phyloP scores from a whole-genome alignment of 1,140 invertebrate species.

The Drosophila teissieri region DNA sequence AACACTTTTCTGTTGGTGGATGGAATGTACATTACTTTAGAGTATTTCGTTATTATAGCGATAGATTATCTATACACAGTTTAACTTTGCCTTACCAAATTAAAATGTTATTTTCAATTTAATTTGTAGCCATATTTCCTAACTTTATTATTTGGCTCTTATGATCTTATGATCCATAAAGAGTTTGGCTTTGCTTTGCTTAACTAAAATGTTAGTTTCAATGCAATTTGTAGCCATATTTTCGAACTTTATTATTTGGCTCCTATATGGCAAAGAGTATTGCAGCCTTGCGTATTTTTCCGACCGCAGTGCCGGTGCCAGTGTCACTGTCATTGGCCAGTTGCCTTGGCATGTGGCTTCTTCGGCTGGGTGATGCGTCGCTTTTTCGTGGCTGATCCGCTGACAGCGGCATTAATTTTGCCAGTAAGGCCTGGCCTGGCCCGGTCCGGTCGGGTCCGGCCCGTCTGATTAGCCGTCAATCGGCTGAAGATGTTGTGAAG shows the following conservation, averaged over 20 bases:
- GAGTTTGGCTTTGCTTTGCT: too few species aligned
- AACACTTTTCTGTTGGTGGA: too few species aligned
- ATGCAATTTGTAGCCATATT: not conserved
- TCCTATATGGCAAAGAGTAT: not conserved
- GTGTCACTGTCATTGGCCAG: conserved; percentile 15
- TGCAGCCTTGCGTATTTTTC: not conserved
- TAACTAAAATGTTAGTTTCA: too few species aligned
- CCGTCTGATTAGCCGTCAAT: conserved; percentile 63
- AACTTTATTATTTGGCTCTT: too few species aligned
- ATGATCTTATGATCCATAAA: too few species aligned
- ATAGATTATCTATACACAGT: too few species aligned
- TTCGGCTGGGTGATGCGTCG: conserved; percentile 25
- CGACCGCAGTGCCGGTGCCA: conserved; percentile 4
- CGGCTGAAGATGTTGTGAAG: conserved; percentile 61
- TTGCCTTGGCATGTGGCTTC: conserved; percentile 35
- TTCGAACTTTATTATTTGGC: too few species aligned
- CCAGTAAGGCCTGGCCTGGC: conserved; percentile 21
- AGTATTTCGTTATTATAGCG: too few species aligned
- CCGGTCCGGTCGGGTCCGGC: not conserved
- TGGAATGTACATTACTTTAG: too few species aligned
- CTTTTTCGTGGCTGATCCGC: conserved; percentile 41
- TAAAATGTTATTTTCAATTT: too few species aligned
- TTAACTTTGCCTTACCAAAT: too few species aligned
- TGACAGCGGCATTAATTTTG: conserved; percentile 71
- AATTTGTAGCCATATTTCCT: too few species aligned